Evolutionary conservation across 2,113 vertebrate genomes (phyloP), one percentile per base, ranked within the genome.

Genomic region (Saiga tatarica): DNA sequence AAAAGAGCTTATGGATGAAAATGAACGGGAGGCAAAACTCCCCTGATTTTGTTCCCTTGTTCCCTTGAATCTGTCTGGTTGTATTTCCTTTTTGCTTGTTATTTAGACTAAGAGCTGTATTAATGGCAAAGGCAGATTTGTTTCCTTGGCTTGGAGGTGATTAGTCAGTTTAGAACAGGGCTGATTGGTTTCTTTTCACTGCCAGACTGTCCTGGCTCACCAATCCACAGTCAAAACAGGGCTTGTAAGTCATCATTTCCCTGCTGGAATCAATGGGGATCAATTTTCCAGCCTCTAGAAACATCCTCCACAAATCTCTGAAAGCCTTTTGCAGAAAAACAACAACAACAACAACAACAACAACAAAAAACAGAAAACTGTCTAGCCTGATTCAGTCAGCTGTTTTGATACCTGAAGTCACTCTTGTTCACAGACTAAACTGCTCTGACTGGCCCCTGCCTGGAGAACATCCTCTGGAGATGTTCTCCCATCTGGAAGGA

Each of bases 211-310:
- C 26, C 52, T 84, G 50, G 60, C 33, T 97, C 33, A 96, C 76
- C 39, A 81, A 50, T 74, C 89, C 67, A 57, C 4, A 89, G 25
- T 95, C 42, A 94, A 93, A 98, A 85, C 1, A 19, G 50, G 39
- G 15, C 17, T 82, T 57, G 7, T 45, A 88, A 91, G 82, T 88
- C 91, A 97, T 39, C 23, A 28, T 87, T 94, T 96, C 19, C 25
- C 7, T 52, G 13, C 23, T 83, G 42, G 59, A 92, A 78, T 90
- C 23, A 78, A 87, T 71, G 25, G 82, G 15, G 78, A 91, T 89
- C 76, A 82, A 78, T 89, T 97, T 98, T 92, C 15, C 33, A 91
- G 91, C 17, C 64, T 97, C 89, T 97, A 45, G 91, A 89, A 81
- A 89, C 42, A 95, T 79, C 86, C 55, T 64, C 53, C 79, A 87